phyloP scores from a whole-genome alignment of 2,113 vertebrate genomes.

The Hassar affinis region DNA sequence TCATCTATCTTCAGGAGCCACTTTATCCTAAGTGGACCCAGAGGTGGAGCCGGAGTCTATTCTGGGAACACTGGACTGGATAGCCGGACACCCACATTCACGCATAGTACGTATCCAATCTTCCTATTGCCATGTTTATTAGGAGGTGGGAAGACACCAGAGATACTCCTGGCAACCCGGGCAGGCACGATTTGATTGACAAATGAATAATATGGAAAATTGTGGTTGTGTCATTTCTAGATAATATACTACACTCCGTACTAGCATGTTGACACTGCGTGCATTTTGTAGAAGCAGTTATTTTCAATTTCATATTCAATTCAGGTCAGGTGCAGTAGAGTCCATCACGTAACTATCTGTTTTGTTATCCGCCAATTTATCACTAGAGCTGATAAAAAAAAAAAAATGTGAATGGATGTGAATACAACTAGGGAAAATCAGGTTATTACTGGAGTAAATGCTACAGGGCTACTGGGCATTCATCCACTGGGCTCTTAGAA shows the following conservation, averaged over 20 bases:
- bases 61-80: not conserved
- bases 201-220: constrained; percentile 1
- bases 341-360: not conserved
- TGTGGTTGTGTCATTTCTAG: not conserved
- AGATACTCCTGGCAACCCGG: constrained; percentile 37
- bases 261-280: not conserved
- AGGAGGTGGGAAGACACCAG: constrained; percentile 50
- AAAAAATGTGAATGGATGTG: constrained; percentile 37
- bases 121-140: not conserved
- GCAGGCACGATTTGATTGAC: not conserved
- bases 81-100: not conserved
- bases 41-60: not conserved
- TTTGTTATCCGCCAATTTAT: constrained; percentile 32
- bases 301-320: constrained; percentile 1
- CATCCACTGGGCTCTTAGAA: constrained; percentile 25
- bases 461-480: not conserved
- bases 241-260: not conserved
- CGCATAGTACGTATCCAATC: too few species aligned
- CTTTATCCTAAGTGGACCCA: not conserved
- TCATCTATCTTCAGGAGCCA: not conserved
- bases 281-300: not conserved
- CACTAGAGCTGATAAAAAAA: constrained; percentile 1
- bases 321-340: constrained; percentile 8
- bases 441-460: constrained; percentile 33
- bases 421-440: constrained; percentile 20